These are phyloP conservation scores for Cephus pygmeus DNA, from an alignment of 2,888 invertebrate genomes.

Conservation along the genomic window DNA sequence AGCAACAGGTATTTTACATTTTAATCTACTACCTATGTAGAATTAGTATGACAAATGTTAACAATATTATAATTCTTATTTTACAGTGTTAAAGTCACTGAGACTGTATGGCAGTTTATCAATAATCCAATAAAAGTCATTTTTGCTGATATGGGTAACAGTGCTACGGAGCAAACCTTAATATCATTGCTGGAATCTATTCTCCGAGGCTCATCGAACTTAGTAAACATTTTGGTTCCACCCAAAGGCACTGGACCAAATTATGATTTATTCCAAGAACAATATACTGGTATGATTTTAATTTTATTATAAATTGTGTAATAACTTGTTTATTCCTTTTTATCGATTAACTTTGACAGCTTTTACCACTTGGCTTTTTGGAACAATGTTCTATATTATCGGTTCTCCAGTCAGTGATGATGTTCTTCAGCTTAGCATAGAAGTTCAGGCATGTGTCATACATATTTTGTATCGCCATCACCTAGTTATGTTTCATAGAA, in stretches of 20 bases:
- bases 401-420: constrained; percentile 62
- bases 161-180: constrained; percentile 71
- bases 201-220: constrained; percentile 47
- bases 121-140: constrained; percentile 72
- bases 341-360: constrained; percentile 54
- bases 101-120: constrained; percentile 73
- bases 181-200: constrained; percentile 71
- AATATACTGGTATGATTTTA: constrained; percentile 58
- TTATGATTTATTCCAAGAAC: constrained; percentile 36
- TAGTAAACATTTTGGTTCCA: constrained; percentile 53
- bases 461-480: constrained; percentile 52
- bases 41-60: neutral
- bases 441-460: constrained; percentile 58
- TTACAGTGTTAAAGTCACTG: constrained; percentile 43
- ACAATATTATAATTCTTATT: neutral
- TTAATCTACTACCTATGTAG: neutral
- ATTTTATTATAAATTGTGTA: constrained; percentile 53
- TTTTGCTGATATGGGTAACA: constrained; percentile 70
- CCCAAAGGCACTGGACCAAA: constrained; percentile 35
- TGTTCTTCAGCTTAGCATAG: constrained; percentile 46
- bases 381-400: constrained; percentile 75
- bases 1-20: constrained; percentile 25
- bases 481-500: constrained; percentile 44
- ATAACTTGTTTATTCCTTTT: neutral
- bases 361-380: constrained; percentile 76